phyloP scores from a whole-genome alignment of 2,113 vertebrate species.

The Sorex fumeus region DNA sequence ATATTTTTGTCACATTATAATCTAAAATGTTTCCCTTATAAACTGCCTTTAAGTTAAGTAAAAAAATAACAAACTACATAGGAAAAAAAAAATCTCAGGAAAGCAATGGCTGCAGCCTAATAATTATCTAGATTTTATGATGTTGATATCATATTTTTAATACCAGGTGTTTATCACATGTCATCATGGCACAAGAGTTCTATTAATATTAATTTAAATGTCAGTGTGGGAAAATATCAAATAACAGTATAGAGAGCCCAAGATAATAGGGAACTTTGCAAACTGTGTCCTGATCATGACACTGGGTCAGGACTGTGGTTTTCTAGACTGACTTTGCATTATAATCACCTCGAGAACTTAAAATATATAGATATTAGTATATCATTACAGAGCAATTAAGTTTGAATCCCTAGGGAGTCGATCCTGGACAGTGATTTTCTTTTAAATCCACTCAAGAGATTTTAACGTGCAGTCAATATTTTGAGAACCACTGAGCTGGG shows the following conservation, averaged over 20 bases:
- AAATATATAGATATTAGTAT: not conserved
- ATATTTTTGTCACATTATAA: no score
- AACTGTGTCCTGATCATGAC: no score
- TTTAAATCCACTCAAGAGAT: not conserved
- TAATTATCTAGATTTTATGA: not conserved
- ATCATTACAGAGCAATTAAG: slow-evolving; percentile 3
- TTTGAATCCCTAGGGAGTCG: not conserved
- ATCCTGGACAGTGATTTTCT: slow-evolving; percentile 3
- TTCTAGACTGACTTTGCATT: not conserved
- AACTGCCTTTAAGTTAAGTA: not conserved
- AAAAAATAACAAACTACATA: not conserved
- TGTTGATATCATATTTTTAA: slow-evolving; percentile 26
- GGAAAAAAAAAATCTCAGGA: not conserved
- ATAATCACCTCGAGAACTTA: not conserved
- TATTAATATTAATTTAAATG: not conserved
- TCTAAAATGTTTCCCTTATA: not conserved
- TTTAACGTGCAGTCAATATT: not conserved
- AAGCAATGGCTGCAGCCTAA: not conserved
- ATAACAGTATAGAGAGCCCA: not conserved
- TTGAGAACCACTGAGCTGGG: not conserved
- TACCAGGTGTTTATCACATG: not conserved
- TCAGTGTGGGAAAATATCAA: not conserved
- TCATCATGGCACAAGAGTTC: not conserved
- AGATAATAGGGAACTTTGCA: not conserved
- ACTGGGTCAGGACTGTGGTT: not conserved